These are phyloP conservation scores for Sprattus sprattus DNA, from an alignment of 2,113 vertebrate species.

Conservation along the genomic window DNA sequence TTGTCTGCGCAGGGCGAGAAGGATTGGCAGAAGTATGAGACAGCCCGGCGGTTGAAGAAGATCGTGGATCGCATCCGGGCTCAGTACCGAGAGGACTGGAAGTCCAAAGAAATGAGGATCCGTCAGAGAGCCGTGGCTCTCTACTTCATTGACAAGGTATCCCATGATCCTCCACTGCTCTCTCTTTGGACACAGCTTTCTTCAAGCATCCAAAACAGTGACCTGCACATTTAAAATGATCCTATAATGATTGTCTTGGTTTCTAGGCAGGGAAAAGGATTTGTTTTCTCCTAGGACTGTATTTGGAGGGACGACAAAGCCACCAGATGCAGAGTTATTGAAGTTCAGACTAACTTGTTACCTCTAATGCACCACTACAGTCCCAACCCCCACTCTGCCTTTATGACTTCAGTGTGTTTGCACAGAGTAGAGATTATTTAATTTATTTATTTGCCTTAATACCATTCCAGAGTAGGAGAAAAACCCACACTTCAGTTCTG, in stretches of 20 bases:
- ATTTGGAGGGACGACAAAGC: neutral
- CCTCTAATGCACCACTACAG: neutral
- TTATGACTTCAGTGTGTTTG: slow-evolving; percentile 3
- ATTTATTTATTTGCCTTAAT: neutral
- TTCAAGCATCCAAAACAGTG: neutral
- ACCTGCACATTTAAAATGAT: neutral
- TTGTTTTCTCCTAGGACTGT: neutral
- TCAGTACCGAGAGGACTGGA: slow-evolving; percentile 95
- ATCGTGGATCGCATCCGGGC: slow-evolving; percentile 89
- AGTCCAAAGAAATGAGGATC: slow-evolving; percentile 97
- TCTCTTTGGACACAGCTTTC: neutral
- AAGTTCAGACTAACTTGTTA: neutral
- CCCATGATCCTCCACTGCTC: neutral
- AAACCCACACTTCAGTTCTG: neutral
- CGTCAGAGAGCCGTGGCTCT: slow-evolving; percentile 92
- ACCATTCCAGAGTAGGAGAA: neutral
- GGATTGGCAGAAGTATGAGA: slow-evolving; percentile 98
- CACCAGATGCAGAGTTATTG: neutral
- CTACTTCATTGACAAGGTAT: slow-evolving; percentile 97
- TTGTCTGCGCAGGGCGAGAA: slow-evolving; percentile 84
- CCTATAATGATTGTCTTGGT: neutral
- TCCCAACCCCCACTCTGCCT: neutral
- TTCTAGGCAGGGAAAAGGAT: neutral
- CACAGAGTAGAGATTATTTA: neutral
- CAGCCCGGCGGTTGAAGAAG: slow-evolving; percentile 88